Conservation (phyloP, 2,113 vertebrate genomes). For the Lethenteron camtschaticum region DNA sequence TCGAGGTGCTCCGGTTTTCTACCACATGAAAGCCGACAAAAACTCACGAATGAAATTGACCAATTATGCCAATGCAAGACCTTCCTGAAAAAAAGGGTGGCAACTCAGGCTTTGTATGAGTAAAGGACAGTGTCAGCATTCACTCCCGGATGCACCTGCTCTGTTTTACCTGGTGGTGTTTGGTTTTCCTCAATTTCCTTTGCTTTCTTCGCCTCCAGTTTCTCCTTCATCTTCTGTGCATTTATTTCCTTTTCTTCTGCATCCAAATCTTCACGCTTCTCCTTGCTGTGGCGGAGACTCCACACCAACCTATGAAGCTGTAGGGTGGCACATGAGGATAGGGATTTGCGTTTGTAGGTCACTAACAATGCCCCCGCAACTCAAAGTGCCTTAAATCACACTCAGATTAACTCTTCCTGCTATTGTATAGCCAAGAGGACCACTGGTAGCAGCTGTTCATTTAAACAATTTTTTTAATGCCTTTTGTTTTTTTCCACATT, state of each 20-base stretch:
- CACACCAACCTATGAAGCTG: constrained; percentile 74
- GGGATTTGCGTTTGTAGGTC: not conserved
- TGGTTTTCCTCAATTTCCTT: not conserved
- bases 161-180: not conserved
- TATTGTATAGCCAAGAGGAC: not conserved
- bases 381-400: constrained; percentile 1
- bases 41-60: too few relatives aligned
- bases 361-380: not conserved
- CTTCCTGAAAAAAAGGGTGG: not conserved
- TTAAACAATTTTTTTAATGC: too few relatives aligned
- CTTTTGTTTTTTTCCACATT: too few relatives aligned
- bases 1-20: too few relatives aligned
- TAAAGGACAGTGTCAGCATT: not conserved
- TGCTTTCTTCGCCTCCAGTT: not conserved
- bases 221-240: too few relatives aligned
- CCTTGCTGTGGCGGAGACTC: constrained; percentile 45
- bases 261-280: constrained; percentile 57
- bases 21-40: too few relatives aligned
- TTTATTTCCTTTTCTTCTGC: constrained; percentile 19
- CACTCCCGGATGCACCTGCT: not conserved
- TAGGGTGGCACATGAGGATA: not conserved
- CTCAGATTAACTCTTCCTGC: not conserved
- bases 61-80: not conserved
- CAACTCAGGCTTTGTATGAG: not conserved
- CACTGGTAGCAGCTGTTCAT: too few relatives aligned